A percentile compares a stretch with the other conserved stretches of the same genome.
Evolutionary conservation across 2,797 vertebrate species (phyloP).

Genomic region (Bryconaethiops microstoma): DNA sequence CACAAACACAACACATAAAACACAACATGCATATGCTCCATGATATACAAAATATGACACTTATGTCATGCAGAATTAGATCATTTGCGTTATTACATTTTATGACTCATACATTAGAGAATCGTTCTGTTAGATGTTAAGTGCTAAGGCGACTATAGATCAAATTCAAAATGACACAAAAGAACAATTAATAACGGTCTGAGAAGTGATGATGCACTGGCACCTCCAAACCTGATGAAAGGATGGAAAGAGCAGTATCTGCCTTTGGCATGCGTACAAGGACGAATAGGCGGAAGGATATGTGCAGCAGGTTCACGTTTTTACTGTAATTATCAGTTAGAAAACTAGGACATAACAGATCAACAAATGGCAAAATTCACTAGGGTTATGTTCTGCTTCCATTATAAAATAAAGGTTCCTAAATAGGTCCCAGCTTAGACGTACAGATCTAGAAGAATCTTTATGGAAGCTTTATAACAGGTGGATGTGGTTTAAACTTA

Average conservation of each 20-base stretch:
- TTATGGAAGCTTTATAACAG: background rate
- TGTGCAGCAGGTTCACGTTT: background rate
- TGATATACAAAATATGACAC: too few species aligned
- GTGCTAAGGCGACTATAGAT: background rate
- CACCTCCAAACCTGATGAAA: slow-evolving; percentile 29
- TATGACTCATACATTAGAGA: background rate
- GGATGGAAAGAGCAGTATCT: slow-evolving; percentile 13
- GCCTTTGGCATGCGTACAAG: background rate
- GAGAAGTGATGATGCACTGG: background rate
- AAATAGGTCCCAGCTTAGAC: background rate
- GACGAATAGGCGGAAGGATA: background rate
- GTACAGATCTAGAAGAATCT: background rate
- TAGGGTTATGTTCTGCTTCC: background rate
- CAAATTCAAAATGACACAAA: slow-evolving; percentile 1
- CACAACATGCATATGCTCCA: too few species aligned
- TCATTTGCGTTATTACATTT: too few species aligned
- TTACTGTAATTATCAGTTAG: background rate
- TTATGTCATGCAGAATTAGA: too few species aligned
- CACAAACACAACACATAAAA: too few species aligned
- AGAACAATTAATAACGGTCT: background rate
- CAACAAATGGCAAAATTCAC: background rate
- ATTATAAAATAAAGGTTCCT: background rate
- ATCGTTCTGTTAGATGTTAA: background rate
- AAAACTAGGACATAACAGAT: background rate
- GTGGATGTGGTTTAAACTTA: background rate